Evolutionary conservation across 2,888 invertebrate species (phyloP).

Genomic region (Phortica okadai): DNA sequence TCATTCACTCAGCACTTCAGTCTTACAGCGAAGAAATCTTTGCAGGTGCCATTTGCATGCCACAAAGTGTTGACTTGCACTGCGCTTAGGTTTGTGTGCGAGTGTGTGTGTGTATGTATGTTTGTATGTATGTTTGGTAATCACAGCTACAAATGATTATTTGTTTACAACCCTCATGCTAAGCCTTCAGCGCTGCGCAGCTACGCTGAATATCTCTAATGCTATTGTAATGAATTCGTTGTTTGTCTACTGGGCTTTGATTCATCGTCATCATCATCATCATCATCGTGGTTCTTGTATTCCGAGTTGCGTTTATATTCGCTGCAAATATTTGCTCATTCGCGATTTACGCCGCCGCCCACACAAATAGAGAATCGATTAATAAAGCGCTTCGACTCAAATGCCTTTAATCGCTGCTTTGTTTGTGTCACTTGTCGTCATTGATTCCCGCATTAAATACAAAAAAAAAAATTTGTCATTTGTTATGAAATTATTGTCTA

Average conservation of each 20-base stretch:
- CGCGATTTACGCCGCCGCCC: conserved; percentile 5
- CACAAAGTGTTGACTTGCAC: conserved; percentile 13
- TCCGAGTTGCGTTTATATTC: not conserved
- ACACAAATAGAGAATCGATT: not conserved
- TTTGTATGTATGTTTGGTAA: conserved; percentile 3
- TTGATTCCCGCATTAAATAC: not conserved
- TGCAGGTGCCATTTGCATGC: conserved; percentile 23
- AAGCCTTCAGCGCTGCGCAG: conserved; percentile 3
- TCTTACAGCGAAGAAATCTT: not conserved
- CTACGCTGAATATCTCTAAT: conserved; percentile 9
- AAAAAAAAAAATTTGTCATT: not conserved
- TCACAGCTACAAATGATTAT: conserved; percentile 25
- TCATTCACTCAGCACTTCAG: not conserved
- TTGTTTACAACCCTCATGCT: conserved; percentile 26
- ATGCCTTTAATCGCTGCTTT: not conserved
- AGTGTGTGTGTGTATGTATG: not conserved
- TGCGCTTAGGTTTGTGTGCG: not conserved
- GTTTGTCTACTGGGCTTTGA: conserved; percentile 5
- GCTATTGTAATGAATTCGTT: conserved; percentile 32
- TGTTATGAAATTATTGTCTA: not conserved
- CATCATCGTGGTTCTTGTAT: not conserved
- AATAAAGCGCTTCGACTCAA: not conserved
- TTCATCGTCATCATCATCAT: not conserved
- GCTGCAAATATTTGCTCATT: conserved; percentile 23
- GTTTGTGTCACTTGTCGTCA: not conserved